These are phyloP conservation scores for Lochmaea crataegi DNA, from an alignment of 2,888 invertebrate genomes.

Conservation along the genomic window DNA sequence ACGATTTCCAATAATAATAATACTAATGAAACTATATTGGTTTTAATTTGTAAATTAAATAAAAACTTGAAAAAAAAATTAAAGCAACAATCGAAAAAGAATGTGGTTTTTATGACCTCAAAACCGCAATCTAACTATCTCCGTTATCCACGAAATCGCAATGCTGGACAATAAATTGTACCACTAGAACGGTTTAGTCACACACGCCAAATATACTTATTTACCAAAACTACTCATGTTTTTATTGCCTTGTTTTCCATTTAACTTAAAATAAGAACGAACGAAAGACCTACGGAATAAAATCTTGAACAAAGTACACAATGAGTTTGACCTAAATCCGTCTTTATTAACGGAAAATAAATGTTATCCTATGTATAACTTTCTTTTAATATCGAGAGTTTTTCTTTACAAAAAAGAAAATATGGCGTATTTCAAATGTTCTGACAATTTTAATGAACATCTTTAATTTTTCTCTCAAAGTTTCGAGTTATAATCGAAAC, in stretches of 20 bases:
- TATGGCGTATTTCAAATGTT: no score
- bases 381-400: neutral
- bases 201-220: neutral
- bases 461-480: no score
- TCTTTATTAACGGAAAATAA: slow-evolving; percentile 6
- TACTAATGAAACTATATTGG: no score
- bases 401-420: neutral
- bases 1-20: no score
- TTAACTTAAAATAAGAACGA: neutral
- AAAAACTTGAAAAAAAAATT: no score
- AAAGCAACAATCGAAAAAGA: neutral
- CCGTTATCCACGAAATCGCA: neutral
- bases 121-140: neutral
- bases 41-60: no score
- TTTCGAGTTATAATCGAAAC: no score
- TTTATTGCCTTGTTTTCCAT: neutral
- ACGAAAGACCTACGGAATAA: neutral
- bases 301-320: slow-evolving; percentile 8
- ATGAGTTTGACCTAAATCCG: slow-evolving; percentile 11
- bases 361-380: neutral
- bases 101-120: neutral
- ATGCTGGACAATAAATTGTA: neutral
- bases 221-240: neutral
- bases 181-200: neutral
- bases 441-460: no score